Conservation (phyloP, 2,888 invertebrate species). For the Drosophila recens region DNA sequence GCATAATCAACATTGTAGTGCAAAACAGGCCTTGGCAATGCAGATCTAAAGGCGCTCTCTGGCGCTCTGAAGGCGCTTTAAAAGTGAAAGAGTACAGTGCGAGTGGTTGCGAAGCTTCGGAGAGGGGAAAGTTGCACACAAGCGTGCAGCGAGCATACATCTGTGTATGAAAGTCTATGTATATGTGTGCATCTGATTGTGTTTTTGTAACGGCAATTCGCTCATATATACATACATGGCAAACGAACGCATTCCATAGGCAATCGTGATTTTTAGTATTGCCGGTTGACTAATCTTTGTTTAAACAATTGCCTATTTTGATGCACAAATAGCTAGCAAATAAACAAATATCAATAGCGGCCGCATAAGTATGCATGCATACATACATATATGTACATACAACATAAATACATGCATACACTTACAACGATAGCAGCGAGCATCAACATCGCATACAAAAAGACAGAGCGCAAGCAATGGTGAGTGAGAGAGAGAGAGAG, state of each 20-base stretch:
- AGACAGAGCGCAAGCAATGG: slow-evolving; percentile 17
- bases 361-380: slow-evolving; percentile 10
- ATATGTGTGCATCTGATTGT: slow-evolving; percentile 15
- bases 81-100: slow-evolving; percentile 61
- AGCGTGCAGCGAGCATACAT: slow-evolving; percentile 7
- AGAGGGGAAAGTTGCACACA: slow-evolving; percentile 59
- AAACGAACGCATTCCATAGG: slow-evolving; percentile 48
- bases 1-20: background rate
- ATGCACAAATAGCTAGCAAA: slow-evolving; percentile 59
- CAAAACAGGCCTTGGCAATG: slow-evolving; percentile 11
- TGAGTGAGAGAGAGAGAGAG: slow-evolving; percentile 38
- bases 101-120: slow-evolving; percentile 20
- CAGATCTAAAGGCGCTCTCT: slow-evolving; percentile 38
- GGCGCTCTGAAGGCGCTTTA: slow-evolving; percentile 28
- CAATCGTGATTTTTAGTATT: slow-evolving; percentile 60
- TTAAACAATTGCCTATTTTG: slow-evolving; percentile 76
- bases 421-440: slow-evolving; percentile 12
- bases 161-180: background rate
- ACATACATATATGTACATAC: background rate
- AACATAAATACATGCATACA: slow-evolving; percentile 16
- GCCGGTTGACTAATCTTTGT: slow-evolving; percentile 71
- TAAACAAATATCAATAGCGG: slow-evolving; percentile 44
- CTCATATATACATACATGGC: slow-evolving; percentile 66
- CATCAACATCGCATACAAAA: slow-evolving; percentile 23
- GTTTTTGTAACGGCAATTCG: slow-evolving; percentile 60